Conservation (phyloP, 2,888 invertebrate species). For the Drosophila greeni region DNA sequence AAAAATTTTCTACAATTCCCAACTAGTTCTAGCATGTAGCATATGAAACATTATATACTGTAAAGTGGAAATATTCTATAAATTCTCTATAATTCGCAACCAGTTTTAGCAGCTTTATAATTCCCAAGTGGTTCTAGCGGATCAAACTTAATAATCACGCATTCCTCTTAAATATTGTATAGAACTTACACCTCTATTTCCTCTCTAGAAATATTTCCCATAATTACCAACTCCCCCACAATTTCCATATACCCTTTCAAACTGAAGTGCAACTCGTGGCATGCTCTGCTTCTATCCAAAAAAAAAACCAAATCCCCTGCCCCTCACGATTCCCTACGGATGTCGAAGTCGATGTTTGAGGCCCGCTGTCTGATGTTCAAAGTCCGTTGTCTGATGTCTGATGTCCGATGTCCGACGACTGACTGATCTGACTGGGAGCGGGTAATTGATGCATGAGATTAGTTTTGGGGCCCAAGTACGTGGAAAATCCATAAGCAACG, state of each 20-base stretch:
- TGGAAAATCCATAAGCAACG: constrained; percentile 69
- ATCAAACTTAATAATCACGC: not conserved
- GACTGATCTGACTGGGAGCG: constrained; percentile 45
- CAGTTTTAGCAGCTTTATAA: not conserved
- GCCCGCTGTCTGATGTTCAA: constrained; percentile 21
- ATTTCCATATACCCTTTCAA: constrained; percentile 8
- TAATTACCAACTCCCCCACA: not conserved
- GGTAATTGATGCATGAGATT: constrained; percentile 74
- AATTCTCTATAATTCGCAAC: not conserved
- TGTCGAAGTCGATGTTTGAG: constrained; percentile 50
- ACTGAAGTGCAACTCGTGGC: constrained; percentile 22
- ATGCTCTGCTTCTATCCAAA: constrained; percentile 11
- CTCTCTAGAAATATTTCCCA: not conserved
- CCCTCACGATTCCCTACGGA: constrained; percentile 65
- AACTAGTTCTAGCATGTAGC: too few relatives aligned
- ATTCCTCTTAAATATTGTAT: not conserved
- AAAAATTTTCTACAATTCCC: too few relatives aligned
- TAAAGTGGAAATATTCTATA: too few relatives aligned
- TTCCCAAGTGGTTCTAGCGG: not conserved
- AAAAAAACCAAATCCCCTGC: constrained; percentile 1
- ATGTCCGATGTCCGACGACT: constrained; percentile 31
- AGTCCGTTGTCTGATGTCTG: constrained; percentile 20
- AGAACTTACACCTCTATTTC: not conserved
- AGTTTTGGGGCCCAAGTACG: constrained; percentile 66
- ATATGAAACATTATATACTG: too few relatives aligned